phyloP scores from a whole-genome alignment of 2,113 vertebrate species.

The Sporophila hypoxantha region DNA sequence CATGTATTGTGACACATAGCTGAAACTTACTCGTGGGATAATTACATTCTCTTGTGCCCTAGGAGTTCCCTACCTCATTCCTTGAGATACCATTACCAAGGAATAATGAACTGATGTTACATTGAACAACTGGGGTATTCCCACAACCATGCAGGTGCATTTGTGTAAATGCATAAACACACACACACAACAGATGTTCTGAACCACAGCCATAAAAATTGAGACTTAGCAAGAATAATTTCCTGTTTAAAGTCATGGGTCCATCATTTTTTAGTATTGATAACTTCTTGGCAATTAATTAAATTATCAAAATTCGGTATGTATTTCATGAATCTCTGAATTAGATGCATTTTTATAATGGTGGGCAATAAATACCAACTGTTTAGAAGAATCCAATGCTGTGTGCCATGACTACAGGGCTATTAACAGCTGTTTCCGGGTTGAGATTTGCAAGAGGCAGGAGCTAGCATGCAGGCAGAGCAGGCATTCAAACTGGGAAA shows the following conservation, averaged over 20 bases:
- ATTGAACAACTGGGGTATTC: background rate
- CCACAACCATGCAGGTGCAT: accelerated
- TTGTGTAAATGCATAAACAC: background rate
- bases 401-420: background rate
- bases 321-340: background rate
- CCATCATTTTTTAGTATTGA: background rate
- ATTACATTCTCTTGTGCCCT: background rate
- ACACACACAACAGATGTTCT: background rate
- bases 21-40: background rate
- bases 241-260: background rate
- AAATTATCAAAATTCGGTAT: background rate
- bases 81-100: background rate
- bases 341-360: background rate
- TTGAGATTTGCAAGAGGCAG: background rate
- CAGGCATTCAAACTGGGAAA: background rate
- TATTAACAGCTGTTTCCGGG: background rate
- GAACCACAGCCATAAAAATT: background rate
- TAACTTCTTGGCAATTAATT: background rate
- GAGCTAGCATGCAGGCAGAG: background rate
- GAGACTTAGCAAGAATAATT: background rate
- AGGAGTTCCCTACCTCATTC: background rate
- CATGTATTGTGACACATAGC: accelerated
- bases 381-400: background rate
- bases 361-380: background rate
- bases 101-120: background rate